Base-by-base conservation (phyloP, 2,888 invertebrate species). In the Drosophila paranaensis region DNA sequence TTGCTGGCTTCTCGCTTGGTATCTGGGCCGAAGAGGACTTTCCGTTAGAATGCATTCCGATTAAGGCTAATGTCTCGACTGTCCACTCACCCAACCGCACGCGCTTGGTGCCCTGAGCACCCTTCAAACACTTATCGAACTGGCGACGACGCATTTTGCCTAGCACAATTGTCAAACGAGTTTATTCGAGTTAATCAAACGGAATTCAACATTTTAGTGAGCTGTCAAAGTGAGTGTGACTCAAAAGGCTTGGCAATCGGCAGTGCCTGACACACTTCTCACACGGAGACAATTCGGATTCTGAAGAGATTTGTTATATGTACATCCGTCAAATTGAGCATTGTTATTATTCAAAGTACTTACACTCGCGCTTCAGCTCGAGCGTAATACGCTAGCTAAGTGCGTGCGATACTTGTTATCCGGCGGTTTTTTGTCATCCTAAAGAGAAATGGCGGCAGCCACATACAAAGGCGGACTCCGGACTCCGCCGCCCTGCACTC, bases 301-400 rank as follows among this genome's bases (percentile, higher is more conserved):
- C 75, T 77, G 30, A 60, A 73, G 67, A 75, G 87, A 90, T 81
- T 90, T 90, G 77, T 77, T 79, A 65, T 68, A n/a, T n/a, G n/a
- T n/a, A 71, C 80, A 83, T 88, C 87, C 84, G 83, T 88, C 90
- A 90, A 83, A 86, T 74, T 74, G 89, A 88, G 82, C 84, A 80
- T 84, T 78, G 78, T 74, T 80, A 89, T 88, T 88, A 90, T 86
- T 90, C 84, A 86, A 90, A 89, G 85, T 79, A 71, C 81, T 80
- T 50, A 68, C 77, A 82, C 67, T 88, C 73, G 60, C 54, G 57
- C 62, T 30, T 25, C 62, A 63, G 45, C 51, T 43, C 55, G 65
- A 56, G 89, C 73, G 68, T 81, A 80, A 77, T 71, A 77, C 61
- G 76, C 76, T 79, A 61, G 58, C 56, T 54, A 60, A 77, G 88